phyloP scores from a whole-genome alignment of 2,113 vertebrate species.

The Cyanocitta stelleri region DNA sequence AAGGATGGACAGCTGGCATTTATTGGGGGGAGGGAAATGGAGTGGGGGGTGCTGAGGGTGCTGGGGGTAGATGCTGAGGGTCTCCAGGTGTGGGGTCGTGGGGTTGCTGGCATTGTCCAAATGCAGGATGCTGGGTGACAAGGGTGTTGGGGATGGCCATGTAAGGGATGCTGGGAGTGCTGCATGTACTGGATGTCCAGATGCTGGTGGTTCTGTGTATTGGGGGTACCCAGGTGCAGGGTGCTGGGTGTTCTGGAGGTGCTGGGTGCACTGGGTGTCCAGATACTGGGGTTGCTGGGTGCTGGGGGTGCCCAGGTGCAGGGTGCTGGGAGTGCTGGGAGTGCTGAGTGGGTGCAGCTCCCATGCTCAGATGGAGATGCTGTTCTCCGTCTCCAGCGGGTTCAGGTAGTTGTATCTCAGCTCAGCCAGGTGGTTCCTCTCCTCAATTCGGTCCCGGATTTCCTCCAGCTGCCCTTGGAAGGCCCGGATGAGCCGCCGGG shows the following conservation, averaged over 20 bases:
- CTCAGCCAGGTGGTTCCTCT: not conserved
- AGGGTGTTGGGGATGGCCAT: not conserved
- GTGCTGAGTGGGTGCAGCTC: not conserved
- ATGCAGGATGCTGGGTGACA: not conserved
- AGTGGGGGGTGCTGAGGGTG: not conserved
- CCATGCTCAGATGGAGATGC: not conserved
- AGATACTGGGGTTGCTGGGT: too few species aligned
- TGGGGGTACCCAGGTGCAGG: not conserved
- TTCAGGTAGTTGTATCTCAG: not conserved
- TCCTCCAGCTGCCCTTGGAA: not conserved
- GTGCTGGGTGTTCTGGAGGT: not conserved
- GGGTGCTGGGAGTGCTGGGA: not conserved
- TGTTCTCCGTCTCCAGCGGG: not conserved
- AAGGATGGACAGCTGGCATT: not conserved
- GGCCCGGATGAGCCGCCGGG: not conserved
- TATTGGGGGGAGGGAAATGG: not conserved
- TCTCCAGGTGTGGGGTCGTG: not conserved
- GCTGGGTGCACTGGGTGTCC: not conserved
- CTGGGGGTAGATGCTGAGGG: not conserved
- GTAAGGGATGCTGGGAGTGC: not conserved
- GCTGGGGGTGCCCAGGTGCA: not conserved
- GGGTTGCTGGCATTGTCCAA: not conserved
- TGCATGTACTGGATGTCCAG: not conserved
- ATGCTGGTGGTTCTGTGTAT: not conserved
- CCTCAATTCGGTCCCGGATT: not conserved